phyloP scores from a whole-genome alignment of 2,797 vertebrate species.

The Allobates femoralis region DNA sequence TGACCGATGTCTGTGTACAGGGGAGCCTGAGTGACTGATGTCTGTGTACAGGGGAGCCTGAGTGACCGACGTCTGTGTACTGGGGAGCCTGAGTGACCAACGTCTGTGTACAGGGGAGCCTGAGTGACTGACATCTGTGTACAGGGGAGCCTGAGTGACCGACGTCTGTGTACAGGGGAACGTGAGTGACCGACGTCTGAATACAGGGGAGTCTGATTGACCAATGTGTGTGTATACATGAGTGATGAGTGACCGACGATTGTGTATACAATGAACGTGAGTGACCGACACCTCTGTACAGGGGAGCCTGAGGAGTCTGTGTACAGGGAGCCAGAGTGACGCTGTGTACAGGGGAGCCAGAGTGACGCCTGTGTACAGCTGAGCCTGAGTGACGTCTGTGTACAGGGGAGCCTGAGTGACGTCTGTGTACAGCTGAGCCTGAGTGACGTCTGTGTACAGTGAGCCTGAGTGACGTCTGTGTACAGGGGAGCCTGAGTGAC shows the following conservation, averaged over 20 bases:
- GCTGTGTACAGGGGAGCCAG: background rate
- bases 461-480: background rate
- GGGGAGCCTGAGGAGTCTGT: background rate
- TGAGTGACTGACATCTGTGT: no score
- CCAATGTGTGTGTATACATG: background rate
- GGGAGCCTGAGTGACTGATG: background rate
- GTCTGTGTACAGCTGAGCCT: background rate
- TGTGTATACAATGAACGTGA: background rate
- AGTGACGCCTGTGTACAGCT: background rate
- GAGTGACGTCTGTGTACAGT: no score
- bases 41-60: no score
- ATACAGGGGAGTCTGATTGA: no score
- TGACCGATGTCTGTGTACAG: no score
- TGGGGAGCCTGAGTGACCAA: no score
- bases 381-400: background rate
- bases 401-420: background rate
- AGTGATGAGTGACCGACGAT: background rate
- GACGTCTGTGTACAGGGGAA: no score
- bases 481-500: background rate
- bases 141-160: no score
- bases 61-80: no score
- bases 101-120: no score
- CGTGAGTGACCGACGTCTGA: no score
- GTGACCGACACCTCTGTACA: background rate
- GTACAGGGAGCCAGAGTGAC: background rate